Evolutionary conservation across 1,140 invertebrate species (phyloP), one percentile per base, ranked within the genome.

Genomic region (Aphelinus certus): DNA sequence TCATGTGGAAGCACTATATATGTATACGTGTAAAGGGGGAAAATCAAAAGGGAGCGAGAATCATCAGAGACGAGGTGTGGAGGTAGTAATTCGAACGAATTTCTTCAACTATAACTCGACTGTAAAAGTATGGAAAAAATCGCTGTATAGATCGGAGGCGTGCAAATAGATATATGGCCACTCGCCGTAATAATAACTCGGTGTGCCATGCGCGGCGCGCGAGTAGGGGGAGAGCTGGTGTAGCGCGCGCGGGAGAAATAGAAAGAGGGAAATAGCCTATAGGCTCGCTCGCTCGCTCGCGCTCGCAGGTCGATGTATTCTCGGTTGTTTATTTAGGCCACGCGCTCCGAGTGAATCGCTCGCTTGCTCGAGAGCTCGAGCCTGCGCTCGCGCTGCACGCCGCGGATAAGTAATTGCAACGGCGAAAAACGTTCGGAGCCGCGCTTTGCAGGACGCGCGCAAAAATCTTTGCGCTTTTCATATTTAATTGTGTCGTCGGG

Each of bases 321-420:
- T 88, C 83, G 85, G 85, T 87, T 88, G 86, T 88, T 88, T 88
- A 88, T 88, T 87, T 87, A 87, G 87, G 87, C 84, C 86, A 87
- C 79, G 80, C 81, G 86, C 26, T 26, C 26, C 26, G 86, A 86
- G 85, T 84, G 86, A 85, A 85, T 83, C 82, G 84, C 76, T 82
- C 78, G 82, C 77, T 80, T 79, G 78, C 78, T 69, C 60, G 63
- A 48, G 49, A 63, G 56, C 68, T 65, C 26, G 26, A 26, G 26
- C 26, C 26, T 26, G 26, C 26, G 26, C 26, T 26, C 26, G 26
- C 26, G 0, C 26, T 46, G 7, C 4, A 55, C 67, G 47, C 1
- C 57, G 57, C 10, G 45, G 10, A 45, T 42, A 10, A 45, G 56
- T 5, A 65, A 72, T 72, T 72, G 61, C 62, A 57, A 72, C 61